Percentiles rank a stretch among this genome's conserved stretches.
These are phyloP conservation scores for Pluvialis apricaria DNA, from an alignment of 2,113 vertebrate species.

Conservation along the genomic window DNA sequence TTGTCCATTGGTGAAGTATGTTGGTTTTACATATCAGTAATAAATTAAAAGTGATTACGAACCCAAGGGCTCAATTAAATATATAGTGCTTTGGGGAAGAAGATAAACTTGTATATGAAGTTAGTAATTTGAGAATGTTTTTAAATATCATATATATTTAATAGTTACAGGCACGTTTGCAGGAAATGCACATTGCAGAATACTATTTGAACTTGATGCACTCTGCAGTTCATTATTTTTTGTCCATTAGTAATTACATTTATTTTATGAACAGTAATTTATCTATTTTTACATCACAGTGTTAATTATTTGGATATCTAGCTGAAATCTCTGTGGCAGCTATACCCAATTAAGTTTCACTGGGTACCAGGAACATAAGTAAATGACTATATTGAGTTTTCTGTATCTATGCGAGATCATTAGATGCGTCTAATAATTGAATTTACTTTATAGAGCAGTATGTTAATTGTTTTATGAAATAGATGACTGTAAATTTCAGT, in stretches of 20 bases:
- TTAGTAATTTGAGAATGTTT: conserved; percentile 54
- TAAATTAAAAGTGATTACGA: conserved; percentile 60
- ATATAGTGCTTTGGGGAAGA: conserved; percentile 21
- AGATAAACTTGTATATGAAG: conserved; percentile 35
- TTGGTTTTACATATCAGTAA: conserved; percentile 41
- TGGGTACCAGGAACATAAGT: background rate
- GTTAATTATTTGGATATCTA: conserved; percentile 51
- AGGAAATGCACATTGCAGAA: background rate
- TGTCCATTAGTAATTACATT: conserved; percentile 41
- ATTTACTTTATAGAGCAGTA: background rate
- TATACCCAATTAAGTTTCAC: conserved; percentile 26
- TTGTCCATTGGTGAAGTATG: conserved; percentile 30
- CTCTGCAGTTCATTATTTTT: conserved; percentile 44
- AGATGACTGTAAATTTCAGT: background rate
- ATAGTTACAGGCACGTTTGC: conserved; percentile 48
- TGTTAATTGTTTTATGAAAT: background rate
- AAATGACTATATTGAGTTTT: conserved; percentile 10
- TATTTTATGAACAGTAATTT: conserved; percentile 57
- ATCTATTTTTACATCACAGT: conserved; percentile 43
- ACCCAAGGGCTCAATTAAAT: conserved; percentile 65
- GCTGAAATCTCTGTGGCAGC: conserved; percentile 29
- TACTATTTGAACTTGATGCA: conserved; percentile 8
- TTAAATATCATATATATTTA: conserved; percentile 57
- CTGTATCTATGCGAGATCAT: background rate
- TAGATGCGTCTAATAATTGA: conserved; percentile 6